phyloP scores from a whole-genome alignment of 2,797 vertebrate genomes.

The Parambassis ranga region DNA sequence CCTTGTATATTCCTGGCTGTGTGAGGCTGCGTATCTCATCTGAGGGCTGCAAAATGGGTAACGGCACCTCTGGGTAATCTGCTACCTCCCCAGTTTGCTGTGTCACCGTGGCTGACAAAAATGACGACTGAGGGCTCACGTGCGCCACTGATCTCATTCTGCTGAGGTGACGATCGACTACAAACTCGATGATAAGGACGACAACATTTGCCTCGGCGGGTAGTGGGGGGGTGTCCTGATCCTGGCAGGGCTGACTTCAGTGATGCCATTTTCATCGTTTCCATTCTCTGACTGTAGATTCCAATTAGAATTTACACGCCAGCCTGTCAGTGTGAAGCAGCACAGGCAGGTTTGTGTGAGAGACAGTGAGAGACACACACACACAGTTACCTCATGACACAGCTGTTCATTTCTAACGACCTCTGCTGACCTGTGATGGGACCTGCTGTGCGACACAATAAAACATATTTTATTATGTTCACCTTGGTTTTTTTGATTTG shows the following conservation, averaged over 20 bases:
- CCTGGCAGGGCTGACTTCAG: slow-evolving; percentile 27
- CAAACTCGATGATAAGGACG: slow-evolving; percentile 28
- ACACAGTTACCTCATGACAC: not conserved
- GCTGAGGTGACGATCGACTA: slow-evolving; percentile 46
- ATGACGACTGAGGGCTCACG: slow-evolving; percentile 27
- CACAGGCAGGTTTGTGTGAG: not conserved
- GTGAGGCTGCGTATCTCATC: slow-evolving; percentile 12
- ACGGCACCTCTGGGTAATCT: not conserved
- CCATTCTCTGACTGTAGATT: slow-evolving; percentile 15
- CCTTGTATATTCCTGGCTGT: not conserved
- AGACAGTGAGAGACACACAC: not conserved
- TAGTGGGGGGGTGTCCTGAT: slow-evolving; percentile 8
- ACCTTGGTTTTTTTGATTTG: no score
- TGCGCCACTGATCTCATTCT: slow-evolving; percentile 42
- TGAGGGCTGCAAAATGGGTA: not conserved
- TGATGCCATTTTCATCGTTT: not conserved
- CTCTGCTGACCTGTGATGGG: slow-evolving; percentile 8
- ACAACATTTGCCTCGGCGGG: slow-evolving; percentile 35
- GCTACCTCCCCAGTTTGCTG: slow-evolving; percentile 22
- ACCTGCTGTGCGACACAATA: not conserved
- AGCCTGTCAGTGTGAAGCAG: not conserved
- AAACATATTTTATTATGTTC: no score
- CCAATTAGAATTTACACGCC: slow-evolving; percentile 14
- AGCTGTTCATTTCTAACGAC: slow-evolving; percentile 5
- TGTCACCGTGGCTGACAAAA: slow-evolving; percentile 37